Evolutionary conservation across 2,113 vertebrate genomes (phyloP), one percentile per base, ranked within the genome.

Genomic region (Panthera tigris): DNA sequence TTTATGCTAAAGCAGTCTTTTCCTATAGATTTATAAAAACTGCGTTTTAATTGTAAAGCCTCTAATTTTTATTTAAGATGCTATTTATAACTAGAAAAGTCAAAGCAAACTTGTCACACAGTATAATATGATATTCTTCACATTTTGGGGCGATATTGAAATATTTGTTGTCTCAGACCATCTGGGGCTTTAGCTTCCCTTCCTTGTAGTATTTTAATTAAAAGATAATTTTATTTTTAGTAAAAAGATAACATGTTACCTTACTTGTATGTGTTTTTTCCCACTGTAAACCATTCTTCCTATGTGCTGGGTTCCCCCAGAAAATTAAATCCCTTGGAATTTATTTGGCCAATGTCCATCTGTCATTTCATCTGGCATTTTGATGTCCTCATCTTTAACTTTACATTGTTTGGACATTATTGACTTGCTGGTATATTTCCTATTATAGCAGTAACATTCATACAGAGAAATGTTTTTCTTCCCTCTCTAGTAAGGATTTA

Each of bases 1-100:
- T 76, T 84, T 89, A 16, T 83, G 48, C 48, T 84, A 14, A 71
- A 79, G 5, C 52, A 39, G 3, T 92, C 61, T 91, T 96, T 94
- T 97, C 73, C 69, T 85, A 41, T 63, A 90, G 55, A 82, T 50
- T 76, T 93, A n/a, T 76, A 79, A 82, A 95, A 74, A 74, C 18
- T 55, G 8, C 45, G 12, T 66, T 95, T 91, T 82, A 66, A 57
- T 68, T 94, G 66, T 68, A 92, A 93, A 74, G 11, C 65, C 68
- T 81, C 25, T 94, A 63, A 74, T 76, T 86, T 89, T 95, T 74
- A 69, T 48, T 92, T 48, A 83, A 19, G 80, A 16, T 55, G 4
- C 10, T 89, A 10, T 36, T 91, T 88, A 4, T 57, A 91, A 31
- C 74, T 74, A 74, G 36, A 68, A 93, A 93, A 73, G 52, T 65